phyloP scores from a whole-genome alignment of 2,888 invertebrate genomes.

The Leptopilina myrica region DNA sequence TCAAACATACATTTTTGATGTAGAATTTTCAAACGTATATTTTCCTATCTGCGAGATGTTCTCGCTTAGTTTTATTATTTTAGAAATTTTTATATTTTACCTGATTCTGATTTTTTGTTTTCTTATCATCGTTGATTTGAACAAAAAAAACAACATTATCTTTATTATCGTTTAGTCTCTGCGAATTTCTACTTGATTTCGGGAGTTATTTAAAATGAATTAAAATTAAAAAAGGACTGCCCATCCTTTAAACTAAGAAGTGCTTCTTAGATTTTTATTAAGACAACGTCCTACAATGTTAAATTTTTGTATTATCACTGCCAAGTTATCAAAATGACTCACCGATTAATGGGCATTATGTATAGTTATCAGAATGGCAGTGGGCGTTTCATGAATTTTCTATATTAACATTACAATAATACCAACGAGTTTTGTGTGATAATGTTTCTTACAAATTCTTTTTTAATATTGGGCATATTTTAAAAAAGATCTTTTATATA shows the following conservation, averaged over 20 bases:
- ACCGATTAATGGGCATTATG: conserved; percentile 43
- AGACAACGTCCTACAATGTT: neutral
- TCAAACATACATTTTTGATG: neutral
- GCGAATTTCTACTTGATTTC: neutral
- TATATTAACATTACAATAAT: neutral
- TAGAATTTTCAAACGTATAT: conserved; percentile 6
- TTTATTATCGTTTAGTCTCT: conserved; percentile 10
- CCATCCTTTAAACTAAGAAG: conserved; percentile 2
- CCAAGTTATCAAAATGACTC: conserved; percentile 21
- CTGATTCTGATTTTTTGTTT: neutral
- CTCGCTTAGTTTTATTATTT: conserved; percentile 29
- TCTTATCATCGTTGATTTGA: neutral
- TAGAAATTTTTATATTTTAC: conserved; percentile 37
- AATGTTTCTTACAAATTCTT: neutral
- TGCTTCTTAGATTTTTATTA: conserved; percentile 8
- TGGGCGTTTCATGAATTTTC: conserved; percentile 19
- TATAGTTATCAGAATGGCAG: neutral
- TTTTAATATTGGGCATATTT: conserved; percentile 1
- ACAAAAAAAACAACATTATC: neutral
- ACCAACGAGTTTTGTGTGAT: conserved; percentile 4
- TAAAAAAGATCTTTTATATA: conserved; percentile 32
- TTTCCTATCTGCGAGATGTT: conserved; percentile 33
- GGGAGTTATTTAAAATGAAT: too few relatives aligned
- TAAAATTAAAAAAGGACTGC: neutral
- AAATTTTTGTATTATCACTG: conserved; percentile 20